Evolutionary conservation across 1,140 invertebrate species (phyloP), one percentile per base, ranked within the genome.

Genomic region (Delia radicum): DNA sequence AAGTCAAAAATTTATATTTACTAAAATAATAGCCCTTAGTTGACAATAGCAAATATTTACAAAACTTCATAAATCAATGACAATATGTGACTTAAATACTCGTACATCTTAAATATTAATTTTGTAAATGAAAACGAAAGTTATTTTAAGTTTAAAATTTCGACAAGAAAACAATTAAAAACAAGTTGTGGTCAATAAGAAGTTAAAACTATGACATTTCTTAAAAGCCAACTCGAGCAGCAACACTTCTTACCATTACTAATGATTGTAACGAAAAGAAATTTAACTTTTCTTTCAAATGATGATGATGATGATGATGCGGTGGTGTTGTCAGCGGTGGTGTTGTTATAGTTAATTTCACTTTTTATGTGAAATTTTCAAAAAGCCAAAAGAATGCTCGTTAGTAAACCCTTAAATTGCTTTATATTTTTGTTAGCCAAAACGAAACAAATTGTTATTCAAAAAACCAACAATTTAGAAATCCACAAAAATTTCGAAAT

Each of bases 161-260:
- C n/a, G n/a, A n/a, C 75, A 73, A 69, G 81, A 81, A 81, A 82
- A 55, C 48, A 55, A 55, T 55, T 55, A 55, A 55, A 55, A 18
- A 55, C 48, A 21, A 55, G n/a, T 55, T 55, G 48, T 55, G 48
- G 48, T 55, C 48, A 55, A 55, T n/a, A 55, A 55, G 48, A 55
- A 21, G 48, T 24, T 55, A 5, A 24, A 55, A 21, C 48, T 24
- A 55, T 18, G 48, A 7, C 18, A 55, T 55, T 18, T 55, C 48
- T 55, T 55, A 24, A 55, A 6, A 18, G 21, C 15, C 18, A 55
- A 8, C 8, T 10, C 2, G 48, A 21, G 48, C n/a, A 21, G 24
- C n/a, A 55, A 21, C 8, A 55, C 48, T 21, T 15, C 6, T 13
- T 13, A 55, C 18, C 48, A 42, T 15, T 42, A 42, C 37, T 42